Evolutionary conservation across 2,113 vertebrate genomes (phyloP), one percentile per base, ranked within the genome.

Genomic region (Proteles cristata): DNA sequence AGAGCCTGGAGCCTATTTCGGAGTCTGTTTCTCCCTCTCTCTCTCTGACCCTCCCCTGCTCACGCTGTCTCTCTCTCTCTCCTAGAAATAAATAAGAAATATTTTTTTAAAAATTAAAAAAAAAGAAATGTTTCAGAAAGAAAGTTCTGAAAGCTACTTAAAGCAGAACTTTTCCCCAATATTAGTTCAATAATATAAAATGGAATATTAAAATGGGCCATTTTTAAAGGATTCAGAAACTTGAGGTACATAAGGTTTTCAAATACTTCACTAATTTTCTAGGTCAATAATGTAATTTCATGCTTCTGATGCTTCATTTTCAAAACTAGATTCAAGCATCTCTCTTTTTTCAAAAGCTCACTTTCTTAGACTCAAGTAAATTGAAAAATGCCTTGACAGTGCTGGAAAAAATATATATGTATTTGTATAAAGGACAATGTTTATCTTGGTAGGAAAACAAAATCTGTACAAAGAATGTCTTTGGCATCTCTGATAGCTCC

Each of bases 231-330:
- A 93, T 82, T 94, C 43, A 71, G 15, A 83, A 88, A 94, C 25
- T 89, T 69, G 61, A 93, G 2, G 16, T 79, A 58, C 63, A 96
- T 66, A 93, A 81, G 25, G 17, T 91, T 79, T 96, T 89, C 48
- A 93, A 94, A 93, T 61, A 89, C 63, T 73, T 97, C 26, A 93
- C 73, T 97, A 93, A 95, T 93, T 92, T 97, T 93, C 68, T 93
- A 65, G 79, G 83, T 96, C 79, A 90, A 89, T 77, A 90, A 95
- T 92, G 28, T 95, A 91, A 96, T 84, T 97, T 94, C 77, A 96
- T 63, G 63, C 19, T 69, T 83, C 61, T 71, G 15, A 80, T 79
- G 7, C 21, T 92, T 94, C 50, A 53, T 93, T 94, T 97, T 96
- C 39, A 92, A 84, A 94, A 84, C 23, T 55, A 63, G 14, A 95